phyloP scores from a whole-genome alignment of 2,113 vertebrate species.

The Phycodurus eques region DNA sequence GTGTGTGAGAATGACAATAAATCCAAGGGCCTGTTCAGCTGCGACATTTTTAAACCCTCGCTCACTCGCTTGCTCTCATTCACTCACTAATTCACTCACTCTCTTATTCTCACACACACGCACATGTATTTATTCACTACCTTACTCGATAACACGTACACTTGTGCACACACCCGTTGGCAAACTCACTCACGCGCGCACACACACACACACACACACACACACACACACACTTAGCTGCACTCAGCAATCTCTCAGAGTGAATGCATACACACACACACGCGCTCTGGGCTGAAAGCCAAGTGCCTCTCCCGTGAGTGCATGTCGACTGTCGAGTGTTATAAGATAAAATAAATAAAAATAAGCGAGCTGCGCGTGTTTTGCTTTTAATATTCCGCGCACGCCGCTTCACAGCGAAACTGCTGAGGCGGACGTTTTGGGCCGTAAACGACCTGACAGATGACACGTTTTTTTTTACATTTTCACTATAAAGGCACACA shows the following conservation, averaged over 20 bases:
- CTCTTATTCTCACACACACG: no score
- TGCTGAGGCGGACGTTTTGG: slow-evolving; percentile 65
- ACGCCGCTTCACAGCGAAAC: slow-evolving; percentile 57
- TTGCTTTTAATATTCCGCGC: slow-evolving; percentile 55
- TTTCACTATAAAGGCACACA: no score
- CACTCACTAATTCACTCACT: no score
- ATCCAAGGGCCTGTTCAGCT: neutral
- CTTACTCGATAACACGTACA: neutral
- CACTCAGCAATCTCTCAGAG: neutral
- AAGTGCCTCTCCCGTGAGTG: slow-evolving; percentile 2
- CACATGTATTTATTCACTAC: neutral
- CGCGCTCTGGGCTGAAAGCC: neutral
- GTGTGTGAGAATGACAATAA: neutral
- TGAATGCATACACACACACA: neutral
- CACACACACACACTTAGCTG: neutral
- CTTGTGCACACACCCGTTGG: no score
- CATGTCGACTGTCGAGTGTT: neutral
- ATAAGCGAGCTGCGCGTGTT: neutral
- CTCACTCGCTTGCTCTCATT: neutral
- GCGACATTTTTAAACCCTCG: neutral
- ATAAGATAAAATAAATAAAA: neutral
- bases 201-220: neutral
- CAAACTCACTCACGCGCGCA: neutral
- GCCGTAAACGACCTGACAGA: slow-evolving; percentile 60
- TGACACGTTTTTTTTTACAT: slow-evolving; percentile 25